phyloP scores from a whole-genome alignment of 1,140 invertebrate species.

The Gonatopus flavifemur region DNA sequence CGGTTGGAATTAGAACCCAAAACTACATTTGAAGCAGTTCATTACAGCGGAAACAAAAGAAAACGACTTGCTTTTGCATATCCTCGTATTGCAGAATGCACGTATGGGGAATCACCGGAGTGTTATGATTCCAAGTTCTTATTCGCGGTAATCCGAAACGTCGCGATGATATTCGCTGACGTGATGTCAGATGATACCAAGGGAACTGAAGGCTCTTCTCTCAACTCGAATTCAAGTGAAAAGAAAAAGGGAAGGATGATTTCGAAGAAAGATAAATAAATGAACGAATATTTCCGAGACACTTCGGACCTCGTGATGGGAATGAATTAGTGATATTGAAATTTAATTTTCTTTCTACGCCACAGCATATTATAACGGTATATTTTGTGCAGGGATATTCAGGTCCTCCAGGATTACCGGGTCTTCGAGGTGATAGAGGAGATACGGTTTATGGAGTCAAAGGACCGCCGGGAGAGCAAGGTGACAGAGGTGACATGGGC shows the following conservation, averaged over 20 bases:
- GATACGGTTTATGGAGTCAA: constrained; percentile 43
- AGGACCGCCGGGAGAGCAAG: constrained; percentile 56
- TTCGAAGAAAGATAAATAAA: constrained; percentile 2
- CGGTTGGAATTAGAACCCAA: too few relatives aligned
- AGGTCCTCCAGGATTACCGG: constrained; percentile 59
- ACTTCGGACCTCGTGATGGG: too few relatives aligned
- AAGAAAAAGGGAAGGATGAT: constrained; percentile 23
- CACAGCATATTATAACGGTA: background rate
- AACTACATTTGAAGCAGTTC: too few relatives aligned
- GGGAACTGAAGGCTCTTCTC: constrained; percentile 15
- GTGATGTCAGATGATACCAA: constrained; percentile 21
- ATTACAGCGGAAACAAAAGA: too few relatives aligned
- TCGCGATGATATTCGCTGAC: constrained; percentile 28
- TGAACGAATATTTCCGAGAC: constrained; percentile 13
- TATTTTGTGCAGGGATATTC: constrained; percentile 40
- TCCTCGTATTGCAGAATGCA: too few relatives aligned
- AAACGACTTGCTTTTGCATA: too few relatives aligned
- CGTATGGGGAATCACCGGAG: too few relatives aligned
- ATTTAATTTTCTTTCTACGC: too few relatives aligned
- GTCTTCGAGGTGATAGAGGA: constrained; percentile 62
- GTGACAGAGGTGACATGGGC: constrained; percentile 57
- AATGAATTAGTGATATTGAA: too few relatives aligned
- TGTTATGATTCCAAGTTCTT: too few relatives aligned
- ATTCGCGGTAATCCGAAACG: constrained; percentile 25
- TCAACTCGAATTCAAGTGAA: too few relatives aligned